These are phyloP conservation scores for Aegithalos caudatus DNA, from an alignment of 2,113 vertebrate genomes.

Conservation along the genomic window DNA sequence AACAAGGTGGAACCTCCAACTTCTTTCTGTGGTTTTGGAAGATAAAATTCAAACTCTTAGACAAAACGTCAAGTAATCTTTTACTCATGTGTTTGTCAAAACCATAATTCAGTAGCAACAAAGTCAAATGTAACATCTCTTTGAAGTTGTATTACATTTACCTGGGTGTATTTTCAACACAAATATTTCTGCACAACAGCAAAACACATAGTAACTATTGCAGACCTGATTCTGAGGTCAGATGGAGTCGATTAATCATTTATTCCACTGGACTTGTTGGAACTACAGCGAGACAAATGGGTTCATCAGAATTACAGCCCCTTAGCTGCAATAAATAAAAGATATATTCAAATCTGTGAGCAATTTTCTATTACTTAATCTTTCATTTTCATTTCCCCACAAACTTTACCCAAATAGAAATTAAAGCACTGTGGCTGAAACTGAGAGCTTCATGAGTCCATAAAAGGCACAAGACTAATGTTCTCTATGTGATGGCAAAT, in stretches of 20 bases:
- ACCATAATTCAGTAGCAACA: neutral
- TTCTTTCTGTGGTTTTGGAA: conserved; percentile 4
- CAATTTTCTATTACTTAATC: conserved; percentile 6
- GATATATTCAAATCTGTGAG: neutral
- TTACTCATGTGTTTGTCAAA: neutral
- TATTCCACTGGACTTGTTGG: neutral
- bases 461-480: conserved; percentile 65
- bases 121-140: neutral
- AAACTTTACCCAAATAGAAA: conserved; percentile 56
- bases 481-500: conserved; percentile 58
- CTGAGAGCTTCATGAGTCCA: conserved; percentile 2
- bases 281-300: conserved; percentile 16
- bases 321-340: conserved; percentile 37
- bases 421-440: conserved; percentile 40
- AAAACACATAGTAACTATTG: neutral
- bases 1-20: neutral
- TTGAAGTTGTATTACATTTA: neutral
- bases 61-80: neutral
- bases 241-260: neutral
- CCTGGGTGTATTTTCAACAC: neutral
- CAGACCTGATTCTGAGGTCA: neutral
- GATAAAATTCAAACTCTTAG: neutral
- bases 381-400: conserved; percentile 30
- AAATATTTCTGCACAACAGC: neutral
- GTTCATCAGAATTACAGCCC: conserved; percentile 14